Evolutionary conservation across 2,113 vertebrate genomes (phyloP).

Genomic region (Phocoena sinus): DNA sequence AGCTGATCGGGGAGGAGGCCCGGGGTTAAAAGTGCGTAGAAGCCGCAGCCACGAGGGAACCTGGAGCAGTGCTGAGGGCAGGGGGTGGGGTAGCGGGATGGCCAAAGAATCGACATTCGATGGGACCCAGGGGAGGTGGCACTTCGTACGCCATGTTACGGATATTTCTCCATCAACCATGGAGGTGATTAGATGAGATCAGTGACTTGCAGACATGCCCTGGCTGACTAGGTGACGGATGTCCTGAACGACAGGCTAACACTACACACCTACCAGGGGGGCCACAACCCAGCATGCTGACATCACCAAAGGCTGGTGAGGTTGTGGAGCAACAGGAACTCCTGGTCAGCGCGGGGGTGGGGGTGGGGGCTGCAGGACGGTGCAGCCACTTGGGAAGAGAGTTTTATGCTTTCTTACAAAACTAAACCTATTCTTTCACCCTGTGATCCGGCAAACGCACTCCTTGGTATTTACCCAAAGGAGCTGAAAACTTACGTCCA

Average conservation of each 20-base stretch:
- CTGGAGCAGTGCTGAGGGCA: background rate
- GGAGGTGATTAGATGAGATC: fast-evolving
- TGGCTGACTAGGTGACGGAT: fast-evolving
- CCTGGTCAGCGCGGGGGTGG: background rate
- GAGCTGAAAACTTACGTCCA: background rate
- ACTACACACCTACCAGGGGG: fast-evolving
- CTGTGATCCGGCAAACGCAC: fast-evolving
- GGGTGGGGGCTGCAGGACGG: fast-evolving
- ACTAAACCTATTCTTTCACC: background rate
- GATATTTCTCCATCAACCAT: fast-evolving
- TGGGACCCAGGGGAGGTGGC: fast-evolving
- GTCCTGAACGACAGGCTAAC: fast-evolving
- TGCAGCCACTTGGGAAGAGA: fast-evolving
- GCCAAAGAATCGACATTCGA: fast-evolving
- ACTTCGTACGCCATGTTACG: fast-evolving
- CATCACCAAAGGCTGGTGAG: fast-evolving
- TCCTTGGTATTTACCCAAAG: background rate
- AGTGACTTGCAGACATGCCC: background rate
- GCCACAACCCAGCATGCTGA: fast-evolving
- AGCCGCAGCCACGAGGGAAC: fast-evolving
- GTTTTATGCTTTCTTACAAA: fast-evolving
- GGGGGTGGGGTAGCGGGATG: fast-evolving
- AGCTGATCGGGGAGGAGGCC: fast-evolving
- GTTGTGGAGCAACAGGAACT: fast-evolving
- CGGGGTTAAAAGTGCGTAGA: background rate